Conservation (phyloP, 2,797 vertebrate species). For the Parotocinclus haroldoi region DNA sequence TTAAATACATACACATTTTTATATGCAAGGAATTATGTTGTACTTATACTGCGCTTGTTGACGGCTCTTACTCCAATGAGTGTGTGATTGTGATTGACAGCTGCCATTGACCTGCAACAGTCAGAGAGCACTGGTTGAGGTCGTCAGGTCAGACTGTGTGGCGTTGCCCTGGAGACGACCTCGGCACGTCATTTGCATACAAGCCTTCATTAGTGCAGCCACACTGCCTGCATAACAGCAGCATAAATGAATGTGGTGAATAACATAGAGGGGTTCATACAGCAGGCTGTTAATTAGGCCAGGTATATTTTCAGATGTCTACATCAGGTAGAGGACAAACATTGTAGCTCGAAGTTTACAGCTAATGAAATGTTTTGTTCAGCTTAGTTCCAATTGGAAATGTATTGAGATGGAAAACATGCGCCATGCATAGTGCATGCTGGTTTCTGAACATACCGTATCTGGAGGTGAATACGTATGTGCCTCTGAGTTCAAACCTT, state of each 20-base stretch:
- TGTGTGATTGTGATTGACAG: constrained; percentile 73
- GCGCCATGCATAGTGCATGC: background rate
- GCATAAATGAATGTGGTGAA: constrained; percentile 77
- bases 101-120: constrained; percentile 74
- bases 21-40: constrained; percentile 22
- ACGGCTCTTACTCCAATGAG: constrained; percentile 25
- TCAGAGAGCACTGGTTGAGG: constrained; percentile 72
- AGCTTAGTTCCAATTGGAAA: background rate
- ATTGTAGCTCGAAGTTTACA: constrained; percentile 1
- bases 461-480: constrained; percentile 19
- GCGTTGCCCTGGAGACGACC: constrained; percentile 74
- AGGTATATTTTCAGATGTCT: constrained; percentile 31
- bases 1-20: constrained; percentile 10
- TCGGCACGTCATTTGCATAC: constrained; percentile 78
- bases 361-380: background rate
- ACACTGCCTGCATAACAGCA: constrained; percentile 75
- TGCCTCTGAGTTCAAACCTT: constrained; percentile 30
- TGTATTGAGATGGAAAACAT: background rate
- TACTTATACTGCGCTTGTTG: constrained; percentile 29
- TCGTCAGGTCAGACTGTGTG: constrained; percentile 61
- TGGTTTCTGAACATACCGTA: constrained; percentile 1
- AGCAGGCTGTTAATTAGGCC: constrained; percentile 49
- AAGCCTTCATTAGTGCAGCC: constrained; percentile 75
- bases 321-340: constrained; percentile 21
- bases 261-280: constrained; percentile 46